A percentile compares a stretch with the other conserved stretches of the same genome.
Evolutionary conservation across 2,113 vertebrate genomes (phyloP).

Genomic region (Glareola pratincola): DNA sequence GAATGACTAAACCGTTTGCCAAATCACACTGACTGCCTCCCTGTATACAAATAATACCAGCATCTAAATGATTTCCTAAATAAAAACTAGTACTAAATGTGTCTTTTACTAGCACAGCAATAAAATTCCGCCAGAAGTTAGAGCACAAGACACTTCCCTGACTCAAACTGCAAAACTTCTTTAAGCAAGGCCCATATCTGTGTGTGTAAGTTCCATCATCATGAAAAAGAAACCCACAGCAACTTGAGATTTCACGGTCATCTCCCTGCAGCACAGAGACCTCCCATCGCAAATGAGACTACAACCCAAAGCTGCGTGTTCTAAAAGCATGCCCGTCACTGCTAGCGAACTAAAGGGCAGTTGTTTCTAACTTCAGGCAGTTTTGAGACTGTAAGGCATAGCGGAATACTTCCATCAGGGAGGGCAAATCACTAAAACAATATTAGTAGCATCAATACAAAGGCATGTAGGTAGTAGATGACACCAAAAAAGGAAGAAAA

Average conservation of each 20-base stretch:
- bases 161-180: not conserved
- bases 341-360: not conserved
- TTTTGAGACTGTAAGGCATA: not conserved
- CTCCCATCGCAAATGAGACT: not conserved
- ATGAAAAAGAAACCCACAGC: not conserved
- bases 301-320: not conserved
- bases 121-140: not conserved
- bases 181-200: not conserved
- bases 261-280: not conserved
- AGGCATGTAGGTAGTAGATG: not conserved
- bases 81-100: not conserved
- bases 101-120: not conserved
- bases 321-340: not conserved
- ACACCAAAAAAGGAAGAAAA: not conserved
- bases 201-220: not conserved
- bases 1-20: conserved; percentile 1
- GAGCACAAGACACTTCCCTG: not conserved
- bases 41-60: conserved; percentile 41
- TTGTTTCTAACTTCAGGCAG: not conserved
- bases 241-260: not conserved
- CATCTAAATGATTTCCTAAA: not conserved
- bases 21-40: conserved; percentile 1
- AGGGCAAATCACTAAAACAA: not conserved
- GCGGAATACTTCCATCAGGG: not conserved
- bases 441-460: not conserved